Base-by-base conservation (phyloP, 2,888 invertebrate species). In the Zhuqinia jingwanae region DNA sequence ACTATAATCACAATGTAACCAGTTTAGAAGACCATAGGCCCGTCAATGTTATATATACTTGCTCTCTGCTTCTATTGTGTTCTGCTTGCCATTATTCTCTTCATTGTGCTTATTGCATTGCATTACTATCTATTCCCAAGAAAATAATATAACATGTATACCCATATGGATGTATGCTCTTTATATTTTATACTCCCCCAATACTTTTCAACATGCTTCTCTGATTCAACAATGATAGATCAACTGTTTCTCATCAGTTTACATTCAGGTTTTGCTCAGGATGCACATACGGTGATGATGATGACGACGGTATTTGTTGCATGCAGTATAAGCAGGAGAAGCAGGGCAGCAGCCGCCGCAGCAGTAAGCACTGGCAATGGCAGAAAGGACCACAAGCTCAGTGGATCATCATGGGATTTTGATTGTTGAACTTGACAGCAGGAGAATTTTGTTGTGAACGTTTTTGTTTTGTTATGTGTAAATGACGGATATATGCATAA, bases 251-350 rank as follows among this genome's bases (percentile, higher is more conserved):
- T 56, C 87, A 87, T 87, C 87, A 87, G 87, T 87, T 87, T 87
- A 87, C 65, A 82, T 87, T 87, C 87, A 87, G 87, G 87, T 82
- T 87, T 87, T 87, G 87, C 82, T 87, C 87, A 70, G 86, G 86
- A 86, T 81, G 82, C 87, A 87, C 81, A 83, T 13, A 22, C 78
- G 85, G 25, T 79, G 85, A 85, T 79, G 79, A 85, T 79, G 85
- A 70, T 85, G 85, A 77, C 58, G 77, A 70, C 60, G 78, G 70
- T 70, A 65, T 65, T 84, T 85, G 79, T 85, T 84, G 84, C 58
- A 70, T 85, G 78, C 63, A 22, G 56, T 20, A 22, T 45, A 30
- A 68, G 63, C 22, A 80, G 30, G 27, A 42, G 47, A 42, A 58
- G 53, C 22, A 58, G 78, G 75, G 36, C 36, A 73, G 50, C 42